Conservation (phyloP, 2,888 invertebrate species). For the Eupithecia tripunctaria region DNA sequence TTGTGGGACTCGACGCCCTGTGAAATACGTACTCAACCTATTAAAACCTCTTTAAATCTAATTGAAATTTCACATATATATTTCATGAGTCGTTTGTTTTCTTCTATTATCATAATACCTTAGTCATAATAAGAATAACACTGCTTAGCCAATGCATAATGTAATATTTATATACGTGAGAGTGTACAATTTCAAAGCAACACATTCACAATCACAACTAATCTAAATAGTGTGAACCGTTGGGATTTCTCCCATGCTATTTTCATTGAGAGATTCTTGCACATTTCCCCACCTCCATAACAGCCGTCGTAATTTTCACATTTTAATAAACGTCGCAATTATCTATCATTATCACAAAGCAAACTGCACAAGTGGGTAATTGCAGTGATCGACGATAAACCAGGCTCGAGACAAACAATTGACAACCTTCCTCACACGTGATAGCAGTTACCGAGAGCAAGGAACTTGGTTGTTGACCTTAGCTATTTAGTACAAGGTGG, state of each 20-base stretch:
- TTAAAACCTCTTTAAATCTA: too few relatives aligned
- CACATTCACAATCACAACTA: not conserved
- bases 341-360: constrained; percentile 17
- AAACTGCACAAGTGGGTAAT: constrained; percentile 30
- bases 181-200: not conserved
- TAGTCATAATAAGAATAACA: not conserved
- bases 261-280: not conserved
- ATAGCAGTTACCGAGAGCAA: constrained; percentile 16
- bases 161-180: too few relatives aligned
- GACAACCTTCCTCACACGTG: constrained; percentile 17
- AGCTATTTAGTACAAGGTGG: constrained; percentile 34
- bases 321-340: constrained; percentile 1
- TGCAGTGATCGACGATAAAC: constrained; percentile 16
- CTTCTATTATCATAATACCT: not conserved
- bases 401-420: constrained; percentile 15
- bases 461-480: constrained; percentile 16
- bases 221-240: not conserved
- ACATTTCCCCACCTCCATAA: not conserved
- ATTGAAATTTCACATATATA: not conserved
- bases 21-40: too few relatives aligned
- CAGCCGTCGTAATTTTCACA: not conserved
- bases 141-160: not conserved
- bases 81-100: not conserved
- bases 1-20: too few relatives aligned
- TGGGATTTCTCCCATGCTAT: not conserved